These are phyloP conservation scores for Danaus chrysippus DNA, from an alignment of 2,888 invertebrate genomes.

Conservation along the genomic window DNA sequence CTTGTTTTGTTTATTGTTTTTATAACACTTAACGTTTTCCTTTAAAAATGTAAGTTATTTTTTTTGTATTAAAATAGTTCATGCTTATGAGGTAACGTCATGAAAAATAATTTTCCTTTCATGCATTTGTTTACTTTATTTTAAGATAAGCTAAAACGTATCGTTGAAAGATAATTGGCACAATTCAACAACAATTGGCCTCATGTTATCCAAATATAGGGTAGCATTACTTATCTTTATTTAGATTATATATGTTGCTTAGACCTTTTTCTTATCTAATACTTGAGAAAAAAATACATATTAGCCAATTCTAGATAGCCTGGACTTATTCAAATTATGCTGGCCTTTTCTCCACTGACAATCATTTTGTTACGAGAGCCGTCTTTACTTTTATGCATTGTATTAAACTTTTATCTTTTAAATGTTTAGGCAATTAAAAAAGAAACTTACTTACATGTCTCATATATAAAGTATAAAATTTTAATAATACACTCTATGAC, in stretches of 20 bases:
- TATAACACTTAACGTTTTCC: no score
- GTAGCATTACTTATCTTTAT: conserved; percentile 15
- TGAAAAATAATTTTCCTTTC: conserved; percentile 11
- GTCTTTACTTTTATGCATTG: no score
- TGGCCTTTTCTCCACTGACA: neutral
- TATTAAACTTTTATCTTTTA: neutral
- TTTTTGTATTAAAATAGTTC: no score
- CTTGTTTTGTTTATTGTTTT: no score
- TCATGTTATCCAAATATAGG: neutral
- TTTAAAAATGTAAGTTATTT: no score
- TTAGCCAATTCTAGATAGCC: neutral
- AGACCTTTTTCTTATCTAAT: conserved; percentile 22
- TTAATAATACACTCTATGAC: no score
- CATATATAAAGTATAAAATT: no score
- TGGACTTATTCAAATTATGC: conserved; percentile 1
- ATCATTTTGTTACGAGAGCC: neutral
- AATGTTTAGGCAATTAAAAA: neutral
- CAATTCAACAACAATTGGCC: neutral
- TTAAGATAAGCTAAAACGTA: no score
- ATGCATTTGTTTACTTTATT: no score
- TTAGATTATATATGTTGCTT: conserved; percentile 15
- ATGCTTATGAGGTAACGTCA: neutral
- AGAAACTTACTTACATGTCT: no score
- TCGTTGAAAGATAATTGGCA: no score
- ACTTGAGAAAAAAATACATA: conserved; percentile 17